Evolutionary conservation across 2,797 vertebrate genomes (phyloP).

Genomic region (Sitta carolinensis): DNA sequence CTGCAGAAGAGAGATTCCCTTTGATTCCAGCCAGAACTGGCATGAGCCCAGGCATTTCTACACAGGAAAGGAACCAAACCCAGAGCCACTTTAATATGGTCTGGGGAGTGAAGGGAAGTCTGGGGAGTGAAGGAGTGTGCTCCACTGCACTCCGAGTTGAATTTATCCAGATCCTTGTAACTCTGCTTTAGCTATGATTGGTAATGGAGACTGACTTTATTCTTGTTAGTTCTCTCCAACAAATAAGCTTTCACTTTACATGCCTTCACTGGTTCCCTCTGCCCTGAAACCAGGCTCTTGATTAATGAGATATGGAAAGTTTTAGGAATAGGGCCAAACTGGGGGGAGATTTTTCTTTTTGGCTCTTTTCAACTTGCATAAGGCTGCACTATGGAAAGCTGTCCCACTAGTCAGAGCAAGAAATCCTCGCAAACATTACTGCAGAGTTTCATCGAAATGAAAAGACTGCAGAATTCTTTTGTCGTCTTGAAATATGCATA

Average conservation of each 20-base stretch:
- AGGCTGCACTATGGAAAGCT: neutral
- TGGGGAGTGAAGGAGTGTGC: neutral
- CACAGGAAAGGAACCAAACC: constrained; percentile 1
- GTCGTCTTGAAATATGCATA: neutral
- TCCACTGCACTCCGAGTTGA: rapidly evolving
- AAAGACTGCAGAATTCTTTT: constrained; percentile 12
- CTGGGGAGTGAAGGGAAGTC: neutral
- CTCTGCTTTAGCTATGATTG: neutral
- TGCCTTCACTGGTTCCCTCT: neutral
- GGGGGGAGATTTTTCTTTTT: neutral
- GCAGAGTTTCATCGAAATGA: neutral
- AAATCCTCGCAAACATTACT: neutral
- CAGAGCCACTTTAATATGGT: neutral
- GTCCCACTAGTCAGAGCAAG: neutral
- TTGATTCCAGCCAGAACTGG: constrained; percentile 39
- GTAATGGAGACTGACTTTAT: neutral
- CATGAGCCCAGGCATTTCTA: neutral
- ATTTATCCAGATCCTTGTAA: neutral
- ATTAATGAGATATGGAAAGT: neutral
- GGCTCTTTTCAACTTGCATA: neutral
- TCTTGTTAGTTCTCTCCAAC: neutral
- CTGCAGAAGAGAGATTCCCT: constrained; percentile 47
- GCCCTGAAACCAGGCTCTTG: constrained; percentile 1
- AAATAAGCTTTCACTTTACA: neutral
- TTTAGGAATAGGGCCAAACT: constrained; percentile 10